These are phyloP conservation scores for Sesia apiformis DNA, from an alignment of 2,888 invertebrate species.

Conservation along the genomic window DNA sequence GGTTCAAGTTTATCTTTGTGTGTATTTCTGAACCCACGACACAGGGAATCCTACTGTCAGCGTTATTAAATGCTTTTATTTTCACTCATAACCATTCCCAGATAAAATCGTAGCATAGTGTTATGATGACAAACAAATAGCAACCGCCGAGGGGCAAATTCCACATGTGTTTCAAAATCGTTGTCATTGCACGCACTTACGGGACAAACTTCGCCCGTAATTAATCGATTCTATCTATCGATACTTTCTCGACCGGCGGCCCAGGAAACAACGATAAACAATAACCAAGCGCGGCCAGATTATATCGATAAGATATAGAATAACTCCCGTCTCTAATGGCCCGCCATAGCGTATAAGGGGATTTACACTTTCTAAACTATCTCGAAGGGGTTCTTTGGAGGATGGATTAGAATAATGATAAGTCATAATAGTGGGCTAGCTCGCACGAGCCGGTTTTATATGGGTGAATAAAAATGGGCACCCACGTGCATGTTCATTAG, in stretches of 20 bases:
- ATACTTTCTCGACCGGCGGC: constrained; percentile 38
- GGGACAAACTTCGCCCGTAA: constrained; percentile 49
- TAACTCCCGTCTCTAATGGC: constrained; percentile 64
- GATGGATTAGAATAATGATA: constrained; percentile 65
- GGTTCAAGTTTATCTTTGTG: too few species aligned
- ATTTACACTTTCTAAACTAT: constrained; percentile 70
- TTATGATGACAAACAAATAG: neutral
- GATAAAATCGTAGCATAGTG: neutral
- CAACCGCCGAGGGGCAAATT: neutral
- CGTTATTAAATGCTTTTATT: too few species aligned
- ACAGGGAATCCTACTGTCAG: too few species aligned
- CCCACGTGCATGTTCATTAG: too few species aligned
- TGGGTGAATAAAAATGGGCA: too few species aligned
- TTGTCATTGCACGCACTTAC: constrained; percentile 55
- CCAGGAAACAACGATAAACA: constrained; percentile 62
- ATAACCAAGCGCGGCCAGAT: constrained; percentile 60
- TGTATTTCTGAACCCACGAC: too few species aligned
- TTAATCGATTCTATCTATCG: constrained; percentile 55
- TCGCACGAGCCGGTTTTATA: constrained; percentile 6
- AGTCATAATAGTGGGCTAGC: constrained; percentile 14
- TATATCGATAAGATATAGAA: constrained; percentile 64
- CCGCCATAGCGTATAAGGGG: constrained; percentile 50
- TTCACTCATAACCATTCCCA: neutral
- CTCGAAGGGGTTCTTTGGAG: constrained; percentile 44
- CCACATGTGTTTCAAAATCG: constrained; percentile 24